A percentile compares a stretch with the other conserved stretches of the same genome.
Evolutionary conservation across 2,888 invertebrate genomes (phyloP).

Genomic region (Lutraria lutraria): DNA sequence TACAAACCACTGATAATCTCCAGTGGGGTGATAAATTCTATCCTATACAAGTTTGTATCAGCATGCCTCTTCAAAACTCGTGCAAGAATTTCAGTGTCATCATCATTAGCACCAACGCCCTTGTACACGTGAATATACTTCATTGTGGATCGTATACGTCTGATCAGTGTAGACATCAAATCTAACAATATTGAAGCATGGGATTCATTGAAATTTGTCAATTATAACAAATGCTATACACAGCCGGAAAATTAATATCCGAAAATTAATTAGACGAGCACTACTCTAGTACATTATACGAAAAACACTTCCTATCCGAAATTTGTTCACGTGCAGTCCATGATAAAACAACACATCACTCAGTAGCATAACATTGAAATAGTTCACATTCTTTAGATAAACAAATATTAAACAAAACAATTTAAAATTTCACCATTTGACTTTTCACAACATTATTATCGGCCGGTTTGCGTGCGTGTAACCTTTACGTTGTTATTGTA

Average conservation of each 20-base stretch:
- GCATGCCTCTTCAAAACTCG: slow-evolving; percentile 55
- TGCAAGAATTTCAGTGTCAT: slow-evolving; percentile 53
- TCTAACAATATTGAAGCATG: too few species aligned
- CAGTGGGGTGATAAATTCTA: slow-evolving; percentile 72
- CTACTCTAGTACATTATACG: background rate
- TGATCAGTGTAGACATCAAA: background rate
- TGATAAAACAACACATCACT: background rate
- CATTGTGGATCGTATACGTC: slow-evolving; percentile 27
- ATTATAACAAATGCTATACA: too few species aligned
- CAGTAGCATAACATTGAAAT: background rate
- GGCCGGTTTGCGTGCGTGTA: background rate
- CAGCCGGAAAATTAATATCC: too few species aligned
- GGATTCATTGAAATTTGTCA: too few species aligned
- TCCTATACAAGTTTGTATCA: slow-evolving; percentile 46
- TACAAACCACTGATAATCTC: slow-evolving; percentile 71
- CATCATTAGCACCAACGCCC: slow-evolving; percentile 69
- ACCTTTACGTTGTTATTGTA: background rate
- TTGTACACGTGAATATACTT: slow-evolving; percentile 64
- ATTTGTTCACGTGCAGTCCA: background rate
- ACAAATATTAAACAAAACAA: background rate
- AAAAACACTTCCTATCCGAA: slow-evolving; percentile 10
- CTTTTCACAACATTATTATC: background rate
- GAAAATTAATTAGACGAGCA: background rate
- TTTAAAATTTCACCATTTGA: background rate
- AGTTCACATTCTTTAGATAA: background rate